Base-by-base conservation (phyloP, 23 tunicate species). In the Trididemnum miniatum region DNA sequence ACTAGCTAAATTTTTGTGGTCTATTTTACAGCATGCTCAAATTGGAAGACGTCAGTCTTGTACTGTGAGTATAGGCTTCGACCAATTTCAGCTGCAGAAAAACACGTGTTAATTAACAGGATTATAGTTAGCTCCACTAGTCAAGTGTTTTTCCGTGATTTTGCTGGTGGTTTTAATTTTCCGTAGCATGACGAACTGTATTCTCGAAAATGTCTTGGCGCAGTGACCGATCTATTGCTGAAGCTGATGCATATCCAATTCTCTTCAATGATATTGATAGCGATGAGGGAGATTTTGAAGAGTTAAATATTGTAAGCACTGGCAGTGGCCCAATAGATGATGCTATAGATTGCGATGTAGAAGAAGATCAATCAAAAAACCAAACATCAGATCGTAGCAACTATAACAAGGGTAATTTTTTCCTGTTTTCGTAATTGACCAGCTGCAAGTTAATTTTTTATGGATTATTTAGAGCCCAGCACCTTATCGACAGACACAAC, bases 401-500 rank as follows among this genome's bases (percentile, higher is more conserved):
- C 69, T 24, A 62, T 62, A 27, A 62, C 27, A 7, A 62, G 7
- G 69, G 69, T 62, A 62, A 62, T 4, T 62, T 62, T 18, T 62
- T 62, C 20, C 69, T 27, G 23, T 23, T 62, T 62, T 15, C 69
- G 28, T 62, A 62, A 62, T 62, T 62, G 20, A 62, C 23, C 20
- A 15, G 69, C 69, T 15, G 5, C 27, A 62, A 23, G 69, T 62
- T 27, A 62, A 24, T 62, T 62, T 62, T 62, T 62, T 62, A 62
- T 62, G 27, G 20, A 27, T 67, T 67, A 22, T 67, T 67, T 67
- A 67, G 75, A 67, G 25, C 75, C 75, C 75, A 67, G 75, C 75
- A 67, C 22, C 37, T 67, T 38, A 32, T 67, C 75, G 37, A 32
- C 37, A 67, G 75, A 67, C n/a, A 15, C 32, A 32, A 24, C 32